Base-by-base conservation (phyloP, 2,888 invertebrate species). In the Seira ritae region DNA sequence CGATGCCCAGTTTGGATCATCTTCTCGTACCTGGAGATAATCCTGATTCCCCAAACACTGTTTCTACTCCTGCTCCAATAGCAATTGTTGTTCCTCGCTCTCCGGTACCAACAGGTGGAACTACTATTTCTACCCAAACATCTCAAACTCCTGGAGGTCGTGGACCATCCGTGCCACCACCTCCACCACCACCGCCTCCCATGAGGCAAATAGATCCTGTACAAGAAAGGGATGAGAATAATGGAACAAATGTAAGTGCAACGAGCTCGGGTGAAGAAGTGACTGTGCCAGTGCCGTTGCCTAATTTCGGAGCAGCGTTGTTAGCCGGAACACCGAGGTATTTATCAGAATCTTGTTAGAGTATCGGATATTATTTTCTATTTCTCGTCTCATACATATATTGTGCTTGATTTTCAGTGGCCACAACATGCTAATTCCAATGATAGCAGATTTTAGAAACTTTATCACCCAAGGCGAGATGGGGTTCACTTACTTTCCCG, bases 341-440 rank as follows among this genome's bases (percentile, higher is more conserved):
- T 46, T 60, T 67, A 6, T 62, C 20, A 8, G 15, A n/a, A n/a
- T 24, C 24, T 69, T 69, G 31, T 31, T 31, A 23, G 10, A 69
- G 31, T 31, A 8, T 69, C n/a, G 31, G 31, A 31, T 2, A 4
- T 31, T 31, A 4, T 31, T 31, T 31, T 31, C 2, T 31, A 31
- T 31, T n/a, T n/a, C n/a, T n/a, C n/a, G n/a, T n/a, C 4, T 15
- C 15, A 22, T 60, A n/a, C n/a, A 60, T 60, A n/a, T 60, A 12
- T 60, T n/a, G 3, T 60, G 60, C 8, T 60, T 12, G 4, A 6
- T n/a, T 60, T 6, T 12, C 60, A 86, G 87, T 68, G 87, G 88
- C 55, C 88, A 86, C 23, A 87, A 87, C 75, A 81, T 88, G 84
- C 50, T 88, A 23, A 85, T 88, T 66, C 88, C 88, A 20, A 87